Conservation (phyloP, 2,888 invertebrate species). For the Acanthosepion lycidas region DNA sequence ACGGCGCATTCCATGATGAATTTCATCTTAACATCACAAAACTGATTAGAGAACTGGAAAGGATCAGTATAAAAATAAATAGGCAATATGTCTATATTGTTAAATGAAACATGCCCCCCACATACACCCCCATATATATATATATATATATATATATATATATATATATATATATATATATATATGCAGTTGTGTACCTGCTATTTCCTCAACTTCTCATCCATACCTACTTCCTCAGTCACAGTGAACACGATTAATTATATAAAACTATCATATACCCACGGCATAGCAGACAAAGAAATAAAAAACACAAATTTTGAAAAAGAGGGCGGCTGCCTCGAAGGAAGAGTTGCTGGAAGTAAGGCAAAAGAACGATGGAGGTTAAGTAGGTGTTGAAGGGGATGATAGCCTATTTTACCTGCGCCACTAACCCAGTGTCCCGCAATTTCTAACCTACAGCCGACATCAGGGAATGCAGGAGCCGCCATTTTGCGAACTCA, state of each 20-base stretch:
- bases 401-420: constrained; percentile 12
- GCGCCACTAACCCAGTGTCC: constrained; percentile 33
- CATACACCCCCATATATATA: no score
- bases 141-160: no score
- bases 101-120: no score
- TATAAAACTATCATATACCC: background rate
- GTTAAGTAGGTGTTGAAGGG: constrained; percentile 11
- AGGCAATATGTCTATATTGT: no score
- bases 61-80: no score
- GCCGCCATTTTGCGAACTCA: background rate
- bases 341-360: background rate
- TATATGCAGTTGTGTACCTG: background rate
- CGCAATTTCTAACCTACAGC: constrained; percentile 3
- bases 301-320: background rate
- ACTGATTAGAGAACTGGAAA: no score
- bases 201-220: background rate
- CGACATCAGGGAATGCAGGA: background rate
- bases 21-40: no score
- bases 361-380: background rate
- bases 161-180: no score
- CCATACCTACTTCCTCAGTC: background rate
- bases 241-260: background rate
- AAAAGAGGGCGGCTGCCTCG: background rate
- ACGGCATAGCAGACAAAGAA: background rate
- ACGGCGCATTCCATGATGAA: no score